Percentiles rank a stretch among this genome's conserved stretches.
These are phyloP conservation scores for Latrodectus hesperus DNA, from an alignment of 2,888 invertebrate genomes.

Conservation along the genomic window DNA sequence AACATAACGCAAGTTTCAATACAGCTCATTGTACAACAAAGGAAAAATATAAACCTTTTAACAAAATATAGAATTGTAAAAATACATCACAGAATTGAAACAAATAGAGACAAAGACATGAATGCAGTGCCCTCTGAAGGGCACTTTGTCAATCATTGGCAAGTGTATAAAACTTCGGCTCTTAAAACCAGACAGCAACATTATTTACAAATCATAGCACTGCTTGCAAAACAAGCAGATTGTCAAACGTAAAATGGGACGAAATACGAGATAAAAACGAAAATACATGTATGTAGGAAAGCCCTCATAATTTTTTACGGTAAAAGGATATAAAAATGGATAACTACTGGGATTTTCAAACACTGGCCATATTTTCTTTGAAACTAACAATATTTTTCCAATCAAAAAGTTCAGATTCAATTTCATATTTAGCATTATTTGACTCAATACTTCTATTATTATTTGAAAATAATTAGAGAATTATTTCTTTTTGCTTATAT, in stretches of 20 bases:
- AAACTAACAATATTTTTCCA: too few species aligned
- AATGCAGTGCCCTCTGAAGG: slow-evolving; percentile 11
- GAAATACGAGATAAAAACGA: slow-evolving; percentile 24
- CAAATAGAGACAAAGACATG: slow-evolving; percentile 20
- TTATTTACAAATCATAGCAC: slow-evolving; percentile 59
- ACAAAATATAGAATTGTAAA: slow-evolving; percentile 51
- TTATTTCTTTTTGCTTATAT: too few species aligned
- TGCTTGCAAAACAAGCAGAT: slow-evolving; percentile 55
- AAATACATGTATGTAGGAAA: slow-evolving; percentile 31
- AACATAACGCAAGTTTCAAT: neutral
- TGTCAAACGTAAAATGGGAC: slow-evolving; percentile 52
- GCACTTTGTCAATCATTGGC: slow-evolving; percentile 48
- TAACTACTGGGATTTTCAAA: neutral
- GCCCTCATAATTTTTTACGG: slow-evolving; percentile 12
- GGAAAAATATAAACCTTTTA: slow-evolving; percentile 27
- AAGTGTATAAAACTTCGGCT: slow-evolving; percentile 39
- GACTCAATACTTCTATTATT: too few species aligned
- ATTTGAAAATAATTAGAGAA: too few species aligned
- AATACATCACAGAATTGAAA: slow-evolving; percentile 54
- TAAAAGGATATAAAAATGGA: neutral
- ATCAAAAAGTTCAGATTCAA: too few species aligned
- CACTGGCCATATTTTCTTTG: neutral
- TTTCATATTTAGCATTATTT: too few species aligned
- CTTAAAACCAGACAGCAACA: slow-evolving; percentile 36
- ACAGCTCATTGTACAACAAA: slow-evolving; percentile 4